Conservation (phyloP, 2,888 invertebrate genomes). For the Mechanitis messenoides region DNA sequence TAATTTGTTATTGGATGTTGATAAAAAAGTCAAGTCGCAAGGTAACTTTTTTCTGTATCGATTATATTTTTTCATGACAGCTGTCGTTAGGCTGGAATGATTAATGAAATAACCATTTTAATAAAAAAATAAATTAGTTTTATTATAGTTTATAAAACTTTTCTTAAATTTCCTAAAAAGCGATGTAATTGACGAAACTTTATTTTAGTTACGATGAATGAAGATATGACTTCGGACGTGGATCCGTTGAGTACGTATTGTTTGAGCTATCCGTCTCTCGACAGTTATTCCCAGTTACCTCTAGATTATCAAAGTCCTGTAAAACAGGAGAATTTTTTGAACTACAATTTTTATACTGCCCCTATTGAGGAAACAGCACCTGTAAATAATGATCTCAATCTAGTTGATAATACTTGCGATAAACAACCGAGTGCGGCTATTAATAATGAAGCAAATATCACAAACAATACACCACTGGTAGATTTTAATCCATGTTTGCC, state of each 20-base stretch:
- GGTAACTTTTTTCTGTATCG: slow-evolving; percentile 24
- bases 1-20: slow-evolving; percentile 20
- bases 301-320: slow-evolving; percentile 19
- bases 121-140: too few species aligned
- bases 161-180: background rate
- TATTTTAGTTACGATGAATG: slow-evolving; percentile 39
- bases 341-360: slow-evolving; percentile 16
- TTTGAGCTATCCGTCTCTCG: slow-evolving; percentile 37
- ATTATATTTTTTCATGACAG: slow-evolving; percentile 18
- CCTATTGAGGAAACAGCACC: slow-evolving; percentile 3
- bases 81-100: slow-evolving; percentile 23
- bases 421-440: background rate
- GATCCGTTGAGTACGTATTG: slow-evolving; percentile 56
- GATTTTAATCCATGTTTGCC: slow-evolving; percentile 36
- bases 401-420: background rate
- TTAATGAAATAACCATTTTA: background rate
- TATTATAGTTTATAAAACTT: too few species aligned
- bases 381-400: background rate
- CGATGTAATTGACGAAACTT: slow-evolving; percentile 8
- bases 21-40: slow-evolving; percentile 21
- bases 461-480: slow-evolving; percentile 22
- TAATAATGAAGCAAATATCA: slow-evolving; percentile 5
- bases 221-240: slow-evolving; percentile 40
- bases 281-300: slow-evolving; percentile 17
- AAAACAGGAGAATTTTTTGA: slow-evolving; percentile 23